Percentiles rank a stretch among this genome's conserved stretches.
These are phyloP conservation scores for Tetramorium bicarinatum DNA, from an alignment of 2,888 invertebrate genomes.

Conservation along the genomic window DNA sequence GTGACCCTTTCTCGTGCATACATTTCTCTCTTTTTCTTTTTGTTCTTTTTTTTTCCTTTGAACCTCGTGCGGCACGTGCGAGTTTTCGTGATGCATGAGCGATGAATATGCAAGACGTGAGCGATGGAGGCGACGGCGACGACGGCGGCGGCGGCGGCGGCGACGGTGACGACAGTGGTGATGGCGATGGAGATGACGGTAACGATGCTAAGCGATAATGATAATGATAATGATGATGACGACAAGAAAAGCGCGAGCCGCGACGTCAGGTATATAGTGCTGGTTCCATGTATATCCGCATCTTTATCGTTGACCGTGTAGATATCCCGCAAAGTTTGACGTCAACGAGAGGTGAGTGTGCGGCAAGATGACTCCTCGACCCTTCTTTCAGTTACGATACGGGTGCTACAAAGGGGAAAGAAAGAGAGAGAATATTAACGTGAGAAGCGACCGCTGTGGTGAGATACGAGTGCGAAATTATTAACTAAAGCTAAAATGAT, in stretches of 20 bases:
- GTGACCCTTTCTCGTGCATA: conserved; percentile 19
- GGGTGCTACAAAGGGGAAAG: conserved; percentile 77
- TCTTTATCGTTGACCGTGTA: conserved; percentile 56
- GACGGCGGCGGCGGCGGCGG: neutral
- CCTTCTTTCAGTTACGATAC: conserved; percentile 80
- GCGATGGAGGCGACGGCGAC: conserved; percentile 30
- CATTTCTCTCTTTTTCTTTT: conserved; percentile 3
- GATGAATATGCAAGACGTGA: conserved; percentile 53
- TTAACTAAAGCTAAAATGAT: conserved; percentile 49
- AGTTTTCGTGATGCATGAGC: conserved; percentile 44
- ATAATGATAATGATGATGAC: conserved; percentile 51
- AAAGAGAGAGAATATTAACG: conserved; percentile 33
- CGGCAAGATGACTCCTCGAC: conserved; percentile 60
- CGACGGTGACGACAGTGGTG: neutral
- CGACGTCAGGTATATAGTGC: conserved; percentile 30
- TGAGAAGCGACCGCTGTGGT: neutral
- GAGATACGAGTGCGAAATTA: conserved; percentile 17
- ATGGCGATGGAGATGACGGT: conserved; percentile 41
- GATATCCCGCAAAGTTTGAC: conserved; percentile 67
- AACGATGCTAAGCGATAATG: conserved; percentile 56
- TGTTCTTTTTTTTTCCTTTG: conserved; percentile 13
- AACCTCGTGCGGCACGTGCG: conserved; percentile 46
- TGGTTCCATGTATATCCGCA: conserved; percentile 49
- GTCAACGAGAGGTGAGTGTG: conserved; percentile 70
- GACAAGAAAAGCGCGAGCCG: conserved; percentile 57